A percentile compares a stretch with the other conserved stretches of the same genome.
Evolutionary conservation across 2,113 vertebrate species (phyloP).

Genomic region (Gallinago paraguaiae): DNA sequence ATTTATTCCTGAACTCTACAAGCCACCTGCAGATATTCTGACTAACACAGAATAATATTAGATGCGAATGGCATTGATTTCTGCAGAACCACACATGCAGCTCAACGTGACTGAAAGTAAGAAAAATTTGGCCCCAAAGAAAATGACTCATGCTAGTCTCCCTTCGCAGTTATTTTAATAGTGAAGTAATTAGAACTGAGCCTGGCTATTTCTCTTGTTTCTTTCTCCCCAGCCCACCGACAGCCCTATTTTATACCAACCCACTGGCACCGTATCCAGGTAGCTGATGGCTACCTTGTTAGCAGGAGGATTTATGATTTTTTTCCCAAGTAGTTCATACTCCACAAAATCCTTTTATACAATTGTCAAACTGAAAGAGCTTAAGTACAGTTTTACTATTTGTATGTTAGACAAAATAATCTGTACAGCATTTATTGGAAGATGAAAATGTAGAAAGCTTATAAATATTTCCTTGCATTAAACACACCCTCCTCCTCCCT

Average conservation of each 20-base stretch:
- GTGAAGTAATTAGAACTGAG: not conserved
- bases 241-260: not conserved
- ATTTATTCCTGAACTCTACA: not conserved
- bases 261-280: not conserved
- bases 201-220: not conserved
- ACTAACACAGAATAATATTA: not conserved
- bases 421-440: not conserved
- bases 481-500: not conserved
- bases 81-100: not conserved
- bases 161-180: constrained; percentile 35
- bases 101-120: constrained; percentile 11
- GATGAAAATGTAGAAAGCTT: not conserved
- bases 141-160: constrained; percentile 41
- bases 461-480: not conserved
- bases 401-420: not conserved
- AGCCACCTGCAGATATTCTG: not conserved
- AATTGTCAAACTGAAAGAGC: not conserved
- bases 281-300: not conserved
- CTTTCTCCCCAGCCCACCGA: not conserved
- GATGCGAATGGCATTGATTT: not conserved
- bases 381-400: not conserved
- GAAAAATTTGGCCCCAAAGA: constrained; percentile 45
- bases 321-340: not conserved
- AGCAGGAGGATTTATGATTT: not conserved
- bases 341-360: not conserved